phyloP scores from a whole-genome alignment of 2,113 vertebrate genomes.

The Urocynchramus pylzowi region DNA sequence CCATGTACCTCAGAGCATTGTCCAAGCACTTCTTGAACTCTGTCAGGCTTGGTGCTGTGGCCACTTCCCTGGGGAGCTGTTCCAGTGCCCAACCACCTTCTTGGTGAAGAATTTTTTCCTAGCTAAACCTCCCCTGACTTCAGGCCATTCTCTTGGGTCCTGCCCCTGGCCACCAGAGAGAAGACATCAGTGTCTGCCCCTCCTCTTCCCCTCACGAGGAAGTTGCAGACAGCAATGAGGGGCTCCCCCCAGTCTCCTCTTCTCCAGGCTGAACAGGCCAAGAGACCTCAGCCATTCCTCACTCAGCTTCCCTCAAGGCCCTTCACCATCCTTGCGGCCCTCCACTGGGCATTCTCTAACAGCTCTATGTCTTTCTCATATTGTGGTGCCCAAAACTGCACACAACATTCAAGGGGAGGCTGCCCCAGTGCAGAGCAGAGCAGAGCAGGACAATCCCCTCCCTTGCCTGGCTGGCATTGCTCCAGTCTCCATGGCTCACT shows the following conservation, averaged over 20 bases:
- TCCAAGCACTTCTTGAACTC: neutral
- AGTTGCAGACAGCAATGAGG: neutral
- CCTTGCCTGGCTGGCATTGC: fast-evolving
- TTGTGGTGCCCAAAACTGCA: neutral
- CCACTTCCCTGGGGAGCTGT: neutral
- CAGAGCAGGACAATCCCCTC: neutral
- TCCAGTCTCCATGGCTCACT: neutral
- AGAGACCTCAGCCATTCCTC: neutral
- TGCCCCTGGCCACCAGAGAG: neutral
- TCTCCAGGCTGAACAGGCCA: neutral
- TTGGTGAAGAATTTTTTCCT: neutral
- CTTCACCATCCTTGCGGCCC: neutral
- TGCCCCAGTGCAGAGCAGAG: neutral
- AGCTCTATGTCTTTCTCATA: neutral
- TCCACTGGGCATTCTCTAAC: neutral
- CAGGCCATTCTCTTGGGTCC: neutral
- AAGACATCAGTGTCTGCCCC: neutral
- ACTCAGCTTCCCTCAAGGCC: neutral
- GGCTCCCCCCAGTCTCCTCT: neutral
- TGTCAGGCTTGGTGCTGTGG: neutral
- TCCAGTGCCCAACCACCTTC: neutral
- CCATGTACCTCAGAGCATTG: neutral
- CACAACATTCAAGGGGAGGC: neutral
- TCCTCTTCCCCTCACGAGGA: fast-evolving
- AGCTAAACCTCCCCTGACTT: neutral